These are phyloP conservation scores for Rhodinocichla rosea DNA, from an alignment of 2,113 vertebrate species.

Conservation along the genomic window DNA sequence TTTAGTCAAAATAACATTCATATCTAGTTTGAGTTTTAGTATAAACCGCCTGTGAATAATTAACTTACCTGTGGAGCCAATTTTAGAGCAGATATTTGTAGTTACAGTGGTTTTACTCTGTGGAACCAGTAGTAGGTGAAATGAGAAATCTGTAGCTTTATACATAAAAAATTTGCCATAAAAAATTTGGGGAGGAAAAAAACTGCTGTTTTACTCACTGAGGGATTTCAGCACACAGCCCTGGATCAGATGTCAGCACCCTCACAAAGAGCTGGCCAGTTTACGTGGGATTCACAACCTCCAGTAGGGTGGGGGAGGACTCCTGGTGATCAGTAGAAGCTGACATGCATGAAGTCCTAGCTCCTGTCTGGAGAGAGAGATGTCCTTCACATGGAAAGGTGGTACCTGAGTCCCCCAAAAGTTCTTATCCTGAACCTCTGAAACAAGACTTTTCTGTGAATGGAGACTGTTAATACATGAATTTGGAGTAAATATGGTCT, in stretches of 20 bases:
- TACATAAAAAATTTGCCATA: not conserved
- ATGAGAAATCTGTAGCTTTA: not conserved
- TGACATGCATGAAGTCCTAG: not conserved
- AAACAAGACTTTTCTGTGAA: not conserved
- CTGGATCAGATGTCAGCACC: fast-evolving
- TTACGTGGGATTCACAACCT: not conserved
- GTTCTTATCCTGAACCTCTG: fast-evolving
- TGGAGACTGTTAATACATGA: not conserved
- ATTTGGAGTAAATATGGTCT: not conserved
- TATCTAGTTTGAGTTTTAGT: not conserved
- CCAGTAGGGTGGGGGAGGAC: not conserved
- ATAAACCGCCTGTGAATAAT: not conserved
- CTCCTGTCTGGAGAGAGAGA: not conserved
- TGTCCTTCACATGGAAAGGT: not conserved
- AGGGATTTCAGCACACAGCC: not conserved
- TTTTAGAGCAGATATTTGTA: not conserved
- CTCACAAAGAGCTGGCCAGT: not conserved
- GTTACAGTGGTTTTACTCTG: not conserved
- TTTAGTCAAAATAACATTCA: constrained; percentile 21
- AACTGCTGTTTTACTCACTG: not conserved
- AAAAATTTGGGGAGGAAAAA: not conserved
- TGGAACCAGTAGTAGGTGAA: not conserved
- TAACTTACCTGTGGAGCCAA: not conserved
- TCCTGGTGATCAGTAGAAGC: not conserved
- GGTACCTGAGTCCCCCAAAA: not conserved